Evolutionary conservation across 2,113 vertebrate species (phyloP), one percentile per base, ranked within the genome.

Genomic region (Myrmophylax atrothorax): DNA sequence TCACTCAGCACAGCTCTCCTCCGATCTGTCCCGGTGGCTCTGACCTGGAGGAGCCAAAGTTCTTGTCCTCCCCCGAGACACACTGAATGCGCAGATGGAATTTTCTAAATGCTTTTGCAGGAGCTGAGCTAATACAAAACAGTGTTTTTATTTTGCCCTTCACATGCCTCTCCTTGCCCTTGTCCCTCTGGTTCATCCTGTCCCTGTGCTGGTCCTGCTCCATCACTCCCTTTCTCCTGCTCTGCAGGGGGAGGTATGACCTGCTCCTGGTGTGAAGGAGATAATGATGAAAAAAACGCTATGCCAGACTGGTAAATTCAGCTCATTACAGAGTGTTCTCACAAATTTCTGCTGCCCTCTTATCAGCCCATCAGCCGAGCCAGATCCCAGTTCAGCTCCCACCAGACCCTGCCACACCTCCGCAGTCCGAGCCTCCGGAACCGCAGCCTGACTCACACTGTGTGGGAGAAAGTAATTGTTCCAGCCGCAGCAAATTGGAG

Each of bases 391-490:
- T 82, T 15, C 68, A 77, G 89, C 73, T 73, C 9, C 77, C 69
- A 3, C 9, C 89, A 63, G 78, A 23, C 63, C 37, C 59, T 2
- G 6, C 63, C 33, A 35, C 2, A 10, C 67, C 74, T 35, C 68
- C 0, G 7, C 80, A 18, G 79, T 3, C 9, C 12, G 24, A 29
- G 86, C 59, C 72, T 52, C 3, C 47, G 89, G 80, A 56, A 55
- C 95, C 46, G 94, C 89, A 90, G 94, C 89, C 89, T 96, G 96
- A 95, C 80, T 97, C 96, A 96, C 63, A 3, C 81, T 69, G 93
- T 23, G 96, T 84, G 89, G 95, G 96, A 96, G 91, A 87, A 67
- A 64, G 52, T 52, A 47, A 82, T 94, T 87, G 90, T 76, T 95
- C 56, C 76, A 88, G 72, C 90, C 70, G 5, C 20, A 5, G 86